Conservation (phyloP, 1,140 invertebrate species). For the Drosophila lowei region DNA sequence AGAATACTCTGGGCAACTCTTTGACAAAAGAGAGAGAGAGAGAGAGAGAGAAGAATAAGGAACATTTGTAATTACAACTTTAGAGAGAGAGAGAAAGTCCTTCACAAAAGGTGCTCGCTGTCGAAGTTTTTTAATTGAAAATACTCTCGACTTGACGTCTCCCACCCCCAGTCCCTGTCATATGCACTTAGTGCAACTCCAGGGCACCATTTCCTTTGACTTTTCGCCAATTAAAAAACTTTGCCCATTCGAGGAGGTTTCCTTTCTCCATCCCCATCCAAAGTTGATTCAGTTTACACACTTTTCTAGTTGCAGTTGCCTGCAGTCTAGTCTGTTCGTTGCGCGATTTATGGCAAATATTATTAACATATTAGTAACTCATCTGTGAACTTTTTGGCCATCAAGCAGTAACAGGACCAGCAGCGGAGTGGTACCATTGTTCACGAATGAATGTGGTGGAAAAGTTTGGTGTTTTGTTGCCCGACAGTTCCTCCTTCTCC, state of each 20-base stretch:
- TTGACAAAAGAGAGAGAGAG: not conserved
- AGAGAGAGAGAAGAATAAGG: not conserved
- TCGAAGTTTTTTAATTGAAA: slow-evolving; percentile 63
- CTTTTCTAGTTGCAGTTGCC: not conserved
- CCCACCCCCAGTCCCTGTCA: slow-evolving; percentile 1
- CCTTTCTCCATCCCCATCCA: slow-evolving; percentile 6
- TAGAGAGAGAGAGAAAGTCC: not conserved
- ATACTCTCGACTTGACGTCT: slow-evolving; percentile 32
- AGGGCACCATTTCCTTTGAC: slow-evolving; percentile 31
- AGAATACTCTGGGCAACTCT: not conserved
- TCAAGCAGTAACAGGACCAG: not conserved
- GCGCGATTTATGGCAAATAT: slow-evolving; percentile 35
- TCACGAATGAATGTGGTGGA: slow-evolving; percentile 15
- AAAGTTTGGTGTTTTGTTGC: slow-evolving; percentile 29
- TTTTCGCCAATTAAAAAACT: slow-evolving; percentile 57
- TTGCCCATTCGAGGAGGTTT: slow-evolving; percentile 17
- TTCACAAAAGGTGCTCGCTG: slow-evolving; percentile 32
- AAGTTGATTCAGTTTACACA: slow-evolving; percentile 10
- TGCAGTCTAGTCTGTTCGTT: not conserved
- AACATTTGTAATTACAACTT: slow-evolving; percentile 31
- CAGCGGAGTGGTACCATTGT: slow-evolving; percentile 5
- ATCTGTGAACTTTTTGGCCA: slow-evolving; percentile 22
- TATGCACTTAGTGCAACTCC: slow-evolving; percentile 37
- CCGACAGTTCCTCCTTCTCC: no score
- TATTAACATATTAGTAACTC: slow-evolving; percentile 48